Evolutionary conservation across 2,888 invertebrate species (phyloP).

Genomic region (Gymnosoma rotundatum): DNA sequence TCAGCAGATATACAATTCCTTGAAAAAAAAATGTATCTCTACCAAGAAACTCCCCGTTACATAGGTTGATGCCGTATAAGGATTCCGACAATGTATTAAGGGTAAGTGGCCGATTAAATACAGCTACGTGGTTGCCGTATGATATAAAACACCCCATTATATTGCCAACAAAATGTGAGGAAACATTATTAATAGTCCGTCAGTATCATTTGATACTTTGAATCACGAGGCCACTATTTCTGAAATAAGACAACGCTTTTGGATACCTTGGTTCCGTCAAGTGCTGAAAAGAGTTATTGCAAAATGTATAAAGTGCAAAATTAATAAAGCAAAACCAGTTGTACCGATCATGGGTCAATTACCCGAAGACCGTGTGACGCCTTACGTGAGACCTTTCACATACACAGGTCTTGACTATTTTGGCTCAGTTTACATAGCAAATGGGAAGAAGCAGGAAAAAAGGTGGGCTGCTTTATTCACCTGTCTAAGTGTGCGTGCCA

Average conservation of each 20-base stretch:
- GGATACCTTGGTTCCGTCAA: too few species aligned
- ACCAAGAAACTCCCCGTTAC: neutral
- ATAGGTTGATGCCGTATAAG: neutral
- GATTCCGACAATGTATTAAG: neutral
- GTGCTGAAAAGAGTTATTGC: too few species aligned
- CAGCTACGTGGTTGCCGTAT: neutral
- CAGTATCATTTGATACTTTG: neutral
- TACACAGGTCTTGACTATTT: conserved; percentile 3
- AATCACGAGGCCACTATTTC: conserved; percentile 1
- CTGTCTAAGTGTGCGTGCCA: neutral
- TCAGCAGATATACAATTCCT: too few species aligned
- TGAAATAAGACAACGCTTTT: neutral
- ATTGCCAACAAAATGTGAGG: neutral
- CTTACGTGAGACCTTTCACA: neutral
- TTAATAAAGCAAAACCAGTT: neutral
- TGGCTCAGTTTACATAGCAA: neutral
- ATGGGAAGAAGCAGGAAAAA: neutral
- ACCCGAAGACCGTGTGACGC: neutral
- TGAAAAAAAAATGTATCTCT: too few species aligned
- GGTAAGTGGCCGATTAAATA: neutral
- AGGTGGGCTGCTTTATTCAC: conserved; percentile 21
- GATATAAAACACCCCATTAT: conserved; percentile 27
- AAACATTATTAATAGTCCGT: too few species aligned
- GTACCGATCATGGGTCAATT: neutral
- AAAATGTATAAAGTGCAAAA: neutral